These are phyloP conservation scores for Hippocampus kuda DNA, from an alignment of 2,797 vertebrate species.

Conservation along the genomic window DNA sequence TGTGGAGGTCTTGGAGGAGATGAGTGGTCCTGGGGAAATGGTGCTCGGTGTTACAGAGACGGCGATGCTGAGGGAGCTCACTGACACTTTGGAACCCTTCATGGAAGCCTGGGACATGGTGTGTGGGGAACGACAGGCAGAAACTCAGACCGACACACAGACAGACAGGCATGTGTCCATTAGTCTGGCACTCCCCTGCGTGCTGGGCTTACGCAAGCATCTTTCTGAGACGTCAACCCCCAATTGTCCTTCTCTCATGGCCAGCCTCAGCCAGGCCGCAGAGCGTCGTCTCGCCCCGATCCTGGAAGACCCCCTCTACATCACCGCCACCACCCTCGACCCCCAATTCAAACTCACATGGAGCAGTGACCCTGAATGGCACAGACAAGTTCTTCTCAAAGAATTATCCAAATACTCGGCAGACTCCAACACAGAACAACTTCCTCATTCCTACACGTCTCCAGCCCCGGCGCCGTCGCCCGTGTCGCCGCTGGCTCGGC, in stretches of 20 bases:
- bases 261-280: conserved; percentile 61
- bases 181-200: conserved; percentile 70
- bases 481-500: conserved; percentile 60
- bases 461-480: conserved; percentile 46
- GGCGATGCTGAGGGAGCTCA: conserved; percentile 63
- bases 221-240: conserved; percentile 67
- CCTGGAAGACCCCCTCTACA: conserved; percentile 69
- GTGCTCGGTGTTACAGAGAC: conserved; percentile 56
- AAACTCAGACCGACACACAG: conserved; percentile 26
- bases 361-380: conserved; percentile 74
- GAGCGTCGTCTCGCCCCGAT: conserved; percentile 62
- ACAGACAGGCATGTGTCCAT: conserved; percentile 68
- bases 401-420: conserved; percentile 67
- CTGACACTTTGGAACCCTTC: conserved; percentile 70
- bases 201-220: conserved; percentile 72
- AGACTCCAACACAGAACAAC: conserved; percentile 53
- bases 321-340: conserved; percentile 70
- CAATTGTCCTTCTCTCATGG: conserved; percentile 60
- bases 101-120: conserved; percentile 76
- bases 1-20: conserved; percentile 69
- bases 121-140: conserved; percentile 57
- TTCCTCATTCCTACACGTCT: conserved; percentile 49
- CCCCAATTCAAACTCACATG: conserved; percentile 77
- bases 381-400: conserved; percentile 68
- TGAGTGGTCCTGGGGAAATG: conserved; percentile 66